A percentile compares a stretch with the other conserved stretches of the same genome.
phyloP scores from a whole-genome alignment of 2,797 vertebrate species.

The Etheostoma nigrum region DNA sequence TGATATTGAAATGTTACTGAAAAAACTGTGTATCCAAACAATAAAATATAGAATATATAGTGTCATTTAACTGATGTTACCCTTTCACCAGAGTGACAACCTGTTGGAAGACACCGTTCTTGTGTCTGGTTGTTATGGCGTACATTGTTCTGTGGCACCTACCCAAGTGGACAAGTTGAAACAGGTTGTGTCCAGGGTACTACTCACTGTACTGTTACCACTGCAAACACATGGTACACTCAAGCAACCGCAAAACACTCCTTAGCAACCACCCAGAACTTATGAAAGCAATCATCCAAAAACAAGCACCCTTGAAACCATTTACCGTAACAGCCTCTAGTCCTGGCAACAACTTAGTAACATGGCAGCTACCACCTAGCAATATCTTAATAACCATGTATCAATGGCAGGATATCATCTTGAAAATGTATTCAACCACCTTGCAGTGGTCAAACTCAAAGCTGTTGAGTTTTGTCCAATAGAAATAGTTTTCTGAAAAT shows the following conservation, averaged over 20 bases:
- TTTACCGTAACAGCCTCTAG: neutral
- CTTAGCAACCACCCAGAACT: neutral
- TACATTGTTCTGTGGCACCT: too few species aligned
- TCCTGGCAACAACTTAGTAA: neutral
- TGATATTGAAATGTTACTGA: too few species aligned
- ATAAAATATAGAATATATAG: too few species aligned
- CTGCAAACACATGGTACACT: neutral
- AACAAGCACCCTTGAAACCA: neutral
- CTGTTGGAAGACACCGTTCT: too few species aligned
- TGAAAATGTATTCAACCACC: slow-evolving; percentile 3
- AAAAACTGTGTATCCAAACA: too few species aligned
- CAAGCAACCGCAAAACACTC: neutral
- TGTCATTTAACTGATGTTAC: too few species aligned
- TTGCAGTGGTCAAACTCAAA: too few species aligned
- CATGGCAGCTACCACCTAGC: neutral
- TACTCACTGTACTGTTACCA: neutral
- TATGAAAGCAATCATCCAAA: neutral
- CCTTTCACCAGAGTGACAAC: too few species aligned
- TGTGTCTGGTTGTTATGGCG: too few species aligned
- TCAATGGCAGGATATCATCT: neutral
- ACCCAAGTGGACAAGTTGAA: too few species aligned
- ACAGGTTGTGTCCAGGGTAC: too few species aligned
- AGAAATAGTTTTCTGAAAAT: neutral
- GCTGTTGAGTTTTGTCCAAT: slow-evolving; percentile 7
- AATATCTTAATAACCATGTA: neutral